Base-by-base conservation (phyloP, 2,113 vertebrate species). In the Kryptolebias marmoratus region DNA sequence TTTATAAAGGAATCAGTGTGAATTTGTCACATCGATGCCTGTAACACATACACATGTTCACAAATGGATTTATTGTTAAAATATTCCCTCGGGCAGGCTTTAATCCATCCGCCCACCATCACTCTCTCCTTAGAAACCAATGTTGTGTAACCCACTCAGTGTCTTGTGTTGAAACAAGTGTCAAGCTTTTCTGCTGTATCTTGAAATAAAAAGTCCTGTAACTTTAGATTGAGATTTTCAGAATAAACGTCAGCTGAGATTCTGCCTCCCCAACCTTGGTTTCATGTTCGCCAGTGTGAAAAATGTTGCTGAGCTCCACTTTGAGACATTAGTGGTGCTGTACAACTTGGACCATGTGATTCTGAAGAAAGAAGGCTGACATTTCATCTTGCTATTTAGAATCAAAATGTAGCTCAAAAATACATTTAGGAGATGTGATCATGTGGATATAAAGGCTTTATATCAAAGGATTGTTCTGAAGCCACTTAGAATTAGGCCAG, bases 391-490 rank as follows among this genome's bases (percentile, higher is more conserved):
- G 13, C 22, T 47, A n/a, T 36, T 64, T 71, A 2, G 0, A 60
- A 79, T 81, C 59, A 63, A 71, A 60, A 56, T 18, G 61, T 11
- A 53, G 44, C 32, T 1, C 56, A 68, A 2, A 70, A 30, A 77
- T 63, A 45, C 39, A 31, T 77, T 45, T 68, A 2, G 58, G 72
- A 54, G 71, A 47, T n/a, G 42, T 13, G 69, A 59, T 36, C 10
- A 63, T 12, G 8, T 7, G 1, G 28, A 50, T 62, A 82, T 68
- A 69, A 67, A 49, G 64, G 71, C 64, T 84, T 73, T 45, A 64
- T 75, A 60, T 52, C 60, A 9, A 71, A 65, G 77, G 84, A 73
- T 88, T 84, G 75, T 64, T 59, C 44, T 15, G 60, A 58, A 74
- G 63, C 62, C 64, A 22, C 72, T 79, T 74, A 27, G 73, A 72